Percentiles rank a stretch among this genome's conserved stretches.
Evolutionary conservation across 2,113 vertebrate genomes (phyloP).

Genomic region (Lophura nycthemera): DNA sequence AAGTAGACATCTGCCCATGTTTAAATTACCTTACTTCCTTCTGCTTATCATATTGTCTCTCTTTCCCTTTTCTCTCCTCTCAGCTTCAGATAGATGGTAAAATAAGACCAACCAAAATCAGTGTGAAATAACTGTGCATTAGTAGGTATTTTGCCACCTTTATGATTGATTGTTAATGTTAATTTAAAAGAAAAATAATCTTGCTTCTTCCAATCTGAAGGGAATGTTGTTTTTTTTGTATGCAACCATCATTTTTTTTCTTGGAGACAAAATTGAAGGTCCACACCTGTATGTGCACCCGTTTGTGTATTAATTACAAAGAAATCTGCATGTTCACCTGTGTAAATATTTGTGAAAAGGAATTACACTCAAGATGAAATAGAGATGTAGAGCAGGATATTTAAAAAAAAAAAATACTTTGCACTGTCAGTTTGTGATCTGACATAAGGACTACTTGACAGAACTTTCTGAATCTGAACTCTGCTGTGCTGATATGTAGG

Average conservation of each 20-base stretch:
- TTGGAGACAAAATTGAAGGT: neutral
- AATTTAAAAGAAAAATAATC: neutral
- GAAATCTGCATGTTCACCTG: neutral
- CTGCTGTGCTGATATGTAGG: rapidly evolving
- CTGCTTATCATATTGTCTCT: neutral
- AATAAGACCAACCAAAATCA: neutral
- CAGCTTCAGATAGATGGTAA: neutral
- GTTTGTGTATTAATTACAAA: neutral
- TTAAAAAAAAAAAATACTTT: neutral
- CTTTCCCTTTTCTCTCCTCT: neutral
- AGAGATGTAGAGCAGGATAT: neutral
- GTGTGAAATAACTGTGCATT: neutral
- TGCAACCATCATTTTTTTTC: neutral
- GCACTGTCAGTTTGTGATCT: neutral
- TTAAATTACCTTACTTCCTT: neutral
- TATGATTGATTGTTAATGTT: rapidly evolving
- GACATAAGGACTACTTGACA: neutral
- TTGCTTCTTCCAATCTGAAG: neutral
- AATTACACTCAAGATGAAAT: neutral
- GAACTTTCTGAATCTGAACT: neutral
- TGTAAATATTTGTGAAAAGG: neutral
- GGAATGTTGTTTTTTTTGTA: neutral
- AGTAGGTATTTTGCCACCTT: neutral
- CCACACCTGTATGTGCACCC: rapidly evolving
- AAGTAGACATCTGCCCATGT: rapidly evolving